Evolutionary conservation across 2,113 vertebrate genomes (phyloP).

Genomic region (Tapirus terrestris): DNA sequence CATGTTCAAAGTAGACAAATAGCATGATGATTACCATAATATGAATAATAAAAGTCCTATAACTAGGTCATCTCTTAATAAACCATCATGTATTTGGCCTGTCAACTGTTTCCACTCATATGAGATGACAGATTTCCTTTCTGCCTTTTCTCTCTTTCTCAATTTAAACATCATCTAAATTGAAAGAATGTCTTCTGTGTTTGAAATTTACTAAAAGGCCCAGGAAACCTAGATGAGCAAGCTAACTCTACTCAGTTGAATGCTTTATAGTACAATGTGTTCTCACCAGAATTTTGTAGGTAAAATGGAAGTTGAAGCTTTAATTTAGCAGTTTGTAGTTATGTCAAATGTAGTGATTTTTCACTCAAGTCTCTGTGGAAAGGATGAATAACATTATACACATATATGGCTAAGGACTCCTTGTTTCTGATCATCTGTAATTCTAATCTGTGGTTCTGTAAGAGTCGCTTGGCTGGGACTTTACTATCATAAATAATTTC

Average conservation of each 20-base stretch:
- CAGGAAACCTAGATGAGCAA: background rate
- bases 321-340: background rate
- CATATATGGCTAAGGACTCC: background rate
- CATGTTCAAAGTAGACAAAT: constrained; percentile 39
- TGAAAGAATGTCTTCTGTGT: constrained; percentile 39
- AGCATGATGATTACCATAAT: constrained; percentile 27
- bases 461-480: background rate
- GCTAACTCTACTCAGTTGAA: background rate
- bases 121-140: constrained; percentile 21
- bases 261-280: background rate
- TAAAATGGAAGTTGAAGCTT: background rate
- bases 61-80: constrained; percentile 61
- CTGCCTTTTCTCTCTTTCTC: constrained; percentile 49
- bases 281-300: background rate
- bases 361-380: background rate
- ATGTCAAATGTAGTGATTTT: background rate
- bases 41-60: constrained; percentile 53
- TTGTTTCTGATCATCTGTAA: background rate
- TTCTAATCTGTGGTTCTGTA: background rate
- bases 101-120: constrained; percentile 30
- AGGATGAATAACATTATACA: background rate
- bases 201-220: background rate
- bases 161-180: constrained; percentile 27
- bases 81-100: background rate
- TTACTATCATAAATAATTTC: background rate